These are phyloP conservation scores for Otocyon megalotis DNA, from an alignment of 2,113 vertebrate genomes.

Conservation along the genomic window DNA sequence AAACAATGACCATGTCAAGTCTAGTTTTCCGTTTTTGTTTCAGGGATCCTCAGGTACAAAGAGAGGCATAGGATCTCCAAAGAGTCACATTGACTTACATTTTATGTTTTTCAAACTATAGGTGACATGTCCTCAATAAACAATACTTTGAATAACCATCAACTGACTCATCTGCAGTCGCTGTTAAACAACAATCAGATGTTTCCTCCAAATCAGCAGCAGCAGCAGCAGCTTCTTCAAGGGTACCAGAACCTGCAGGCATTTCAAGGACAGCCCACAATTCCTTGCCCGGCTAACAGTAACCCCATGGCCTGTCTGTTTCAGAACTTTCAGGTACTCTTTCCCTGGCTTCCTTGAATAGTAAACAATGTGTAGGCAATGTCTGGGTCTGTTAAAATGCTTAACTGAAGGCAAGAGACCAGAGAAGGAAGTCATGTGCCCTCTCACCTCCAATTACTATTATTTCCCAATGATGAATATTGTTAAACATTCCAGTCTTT, in stretches of 20 bases:
- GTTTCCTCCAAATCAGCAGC: constrained; percentile 93
- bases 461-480: neutral
- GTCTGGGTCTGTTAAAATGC: constrained; percentile 7
- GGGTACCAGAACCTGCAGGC: constrained; percentile 92
- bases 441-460: neutral
- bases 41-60: constrained; percentile 70
- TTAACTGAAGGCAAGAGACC: neutral
- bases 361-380: constrained; percentile 56
- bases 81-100: constrained; percentile 63
- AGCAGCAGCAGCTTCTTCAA: constrained; percentile 90
- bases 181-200: constrained; percentile 92
- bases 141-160: constrained; percentile 92
- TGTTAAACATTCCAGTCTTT: constrained; percentile 16
- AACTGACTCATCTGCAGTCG: constrained; percentile 91
- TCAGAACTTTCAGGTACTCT: constrained; percentile 96
- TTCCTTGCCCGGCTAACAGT: constrained; percentile 90
- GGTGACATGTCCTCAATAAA: constrained; percentile 93
- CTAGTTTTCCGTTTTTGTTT: constrained; percentile 76
- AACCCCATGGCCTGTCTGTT: constrained; percentile 96
- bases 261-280: constrained; percentile 92
- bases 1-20: constrained; percentile 25
- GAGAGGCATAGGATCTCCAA: constrained; percentile 52
- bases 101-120: constrained; percentile 87
- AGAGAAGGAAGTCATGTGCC: neutral
- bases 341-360: neutral